These are phyloP conservation scores for Emydocephalus ijimae DNA, from an alignment of 2,113 vertebrate species.

Conservation along the genomic window DNA sequence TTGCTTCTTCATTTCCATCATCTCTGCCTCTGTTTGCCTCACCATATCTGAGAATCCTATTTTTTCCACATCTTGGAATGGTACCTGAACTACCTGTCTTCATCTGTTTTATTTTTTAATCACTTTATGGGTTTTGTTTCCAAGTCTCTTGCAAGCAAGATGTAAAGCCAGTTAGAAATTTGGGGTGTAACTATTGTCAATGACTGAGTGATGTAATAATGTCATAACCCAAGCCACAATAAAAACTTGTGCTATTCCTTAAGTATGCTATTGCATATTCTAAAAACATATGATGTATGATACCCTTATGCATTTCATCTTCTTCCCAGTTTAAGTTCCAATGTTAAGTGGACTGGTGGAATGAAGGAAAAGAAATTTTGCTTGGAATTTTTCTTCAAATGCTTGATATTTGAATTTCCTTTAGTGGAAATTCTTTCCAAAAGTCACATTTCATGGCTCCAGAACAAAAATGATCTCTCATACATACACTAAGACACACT, in stretches of 20 bases:
- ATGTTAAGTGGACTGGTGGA: background rate
- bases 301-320: background rate
- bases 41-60: no score
- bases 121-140: background rate
- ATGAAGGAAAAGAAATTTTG: background rate
- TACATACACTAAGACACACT: background rate
- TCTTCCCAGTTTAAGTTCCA: background rate
- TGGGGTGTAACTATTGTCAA: background rate
- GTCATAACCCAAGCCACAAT: background rate
- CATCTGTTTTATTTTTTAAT: background rate
- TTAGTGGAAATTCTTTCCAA: background rate
- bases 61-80: background rate
- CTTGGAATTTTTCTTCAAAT: background rate
- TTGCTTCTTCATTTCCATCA: background rate
- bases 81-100: background rate
- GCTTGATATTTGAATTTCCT: background rate
- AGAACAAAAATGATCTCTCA: background rate
- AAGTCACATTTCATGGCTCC: background rate
- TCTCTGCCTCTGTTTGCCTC: background rate
- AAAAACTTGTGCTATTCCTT: background rate
- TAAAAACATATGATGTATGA: background rate
- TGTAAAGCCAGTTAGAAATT: background rate
- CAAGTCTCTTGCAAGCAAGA: background rate
- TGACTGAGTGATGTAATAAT: background rate
- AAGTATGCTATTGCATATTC: background rate